Conservation (phyloP, 2,797 vertebrate genomes). For the Gephyroberyx darwinii region DNA sequence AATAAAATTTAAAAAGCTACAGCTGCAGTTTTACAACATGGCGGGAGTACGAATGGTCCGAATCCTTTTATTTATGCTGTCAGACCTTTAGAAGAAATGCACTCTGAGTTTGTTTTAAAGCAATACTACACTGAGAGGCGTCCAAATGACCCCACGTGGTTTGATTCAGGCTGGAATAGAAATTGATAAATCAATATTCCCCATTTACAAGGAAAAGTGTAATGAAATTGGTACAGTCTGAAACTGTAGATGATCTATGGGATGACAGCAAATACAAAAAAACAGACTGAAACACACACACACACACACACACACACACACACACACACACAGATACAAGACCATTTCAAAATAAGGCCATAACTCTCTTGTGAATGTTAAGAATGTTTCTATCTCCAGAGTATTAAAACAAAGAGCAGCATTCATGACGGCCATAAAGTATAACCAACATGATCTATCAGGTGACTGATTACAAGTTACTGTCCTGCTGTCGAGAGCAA, state of each 20-base stretch:
- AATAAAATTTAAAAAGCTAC: slow-evolving; percentile 35
- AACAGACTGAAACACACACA: not conserved
- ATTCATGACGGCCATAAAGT: not conserved
- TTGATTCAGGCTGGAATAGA: not conserved
- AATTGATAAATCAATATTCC: not conserved
- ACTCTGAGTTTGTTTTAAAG: not conserved
- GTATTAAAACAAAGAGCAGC: not conserved
- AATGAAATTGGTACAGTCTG: not conserved
- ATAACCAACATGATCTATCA: not conserved
- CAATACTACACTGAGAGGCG: not conserved
- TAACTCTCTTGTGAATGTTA: not conserved
- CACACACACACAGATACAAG: not conserved
- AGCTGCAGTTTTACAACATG: slow-evolving; percentile 51
- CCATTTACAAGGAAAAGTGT: not conserved
- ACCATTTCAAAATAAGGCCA: not conserved
- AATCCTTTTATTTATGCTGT: not conserved
- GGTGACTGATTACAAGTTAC: not conserved
- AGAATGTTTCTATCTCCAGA: not conserved
- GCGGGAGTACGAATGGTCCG: not conserved
- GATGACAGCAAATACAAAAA: not conserved
- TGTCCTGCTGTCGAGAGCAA: not conserved
- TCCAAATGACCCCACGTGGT: not conserved
- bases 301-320: slow-evolving; percentile 5
- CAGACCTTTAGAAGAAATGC: not conserved
- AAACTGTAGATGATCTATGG: not conserved